phyloP scores from a whole-genome alignment of 2,797 vertebrate species.

The Numenius phaeopus region DNA sequence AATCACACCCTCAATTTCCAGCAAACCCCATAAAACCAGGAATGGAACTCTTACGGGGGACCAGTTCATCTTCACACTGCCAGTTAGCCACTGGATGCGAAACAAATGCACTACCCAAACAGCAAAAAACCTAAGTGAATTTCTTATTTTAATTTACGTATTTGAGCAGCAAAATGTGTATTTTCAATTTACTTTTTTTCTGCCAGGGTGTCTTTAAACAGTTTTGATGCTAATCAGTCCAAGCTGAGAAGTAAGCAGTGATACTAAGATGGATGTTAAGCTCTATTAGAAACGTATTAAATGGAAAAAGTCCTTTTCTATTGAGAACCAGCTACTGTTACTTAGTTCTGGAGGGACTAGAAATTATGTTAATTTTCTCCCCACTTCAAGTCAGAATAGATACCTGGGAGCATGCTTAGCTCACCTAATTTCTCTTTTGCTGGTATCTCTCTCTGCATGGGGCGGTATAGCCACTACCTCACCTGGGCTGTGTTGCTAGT shows the following conservation, averaged over 20 bases:
- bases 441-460: background rate
- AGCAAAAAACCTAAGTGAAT: background rate
- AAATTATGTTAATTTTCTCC: background rate
- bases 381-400: background rate
- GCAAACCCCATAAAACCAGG: background rate
- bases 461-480: background rate
- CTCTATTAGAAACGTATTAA: background rate
- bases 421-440: background rate
- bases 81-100: background rate
- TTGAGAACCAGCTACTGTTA: background rate
- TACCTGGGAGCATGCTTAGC: background rate
- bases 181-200: background rate
- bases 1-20: background rate
- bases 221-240: background rate
- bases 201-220: background rate
- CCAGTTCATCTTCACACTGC: background rate
- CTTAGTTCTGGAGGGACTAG: background rate
- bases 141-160: background rate
- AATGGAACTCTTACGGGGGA: rapidly evolving
- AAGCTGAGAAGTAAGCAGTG: background rate
- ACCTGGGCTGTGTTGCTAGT: background rate
- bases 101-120: background rate
- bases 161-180: background rate
- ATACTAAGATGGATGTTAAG: background rate
- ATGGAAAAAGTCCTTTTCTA: background rate